These are phyloP conservation scores for Megalops cyprinoides DNA, from an alignment of 2,797 vertebrate genomes.

Conservation along the genomic window DNA sequence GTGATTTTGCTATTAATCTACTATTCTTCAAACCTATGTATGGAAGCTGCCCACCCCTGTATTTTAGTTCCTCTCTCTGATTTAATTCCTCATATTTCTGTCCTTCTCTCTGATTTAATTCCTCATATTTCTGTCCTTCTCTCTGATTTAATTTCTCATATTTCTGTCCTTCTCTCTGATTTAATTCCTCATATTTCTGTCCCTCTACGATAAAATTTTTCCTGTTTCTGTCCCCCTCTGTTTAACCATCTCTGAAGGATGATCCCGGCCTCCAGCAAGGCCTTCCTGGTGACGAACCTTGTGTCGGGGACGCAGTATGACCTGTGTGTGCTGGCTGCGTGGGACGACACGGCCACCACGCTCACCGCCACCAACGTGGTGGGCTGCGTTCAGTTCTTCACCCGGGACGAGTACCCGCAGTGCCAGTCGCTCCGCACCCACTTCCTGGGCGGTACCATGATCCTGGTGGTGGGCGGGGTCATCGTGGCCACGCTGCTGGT, in stretches of 20 bases:
- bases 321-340: conserved; percentile 90
- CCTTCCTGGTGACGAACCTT: conserved; percentile 89
- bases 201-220: conserved; percentile 22
- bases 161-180: background rate
- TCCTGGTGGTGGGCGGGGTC: conserved; percentile 90
- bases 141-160: background rate
- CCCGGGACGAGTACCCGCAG: conserved; percentile 84
- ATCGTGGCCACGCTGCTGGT: conserved; percentile 90
- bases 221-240: conserved; percentile 39
- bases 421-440: conserved; percentile 89
- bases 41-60: no score
- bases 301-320: conserved; percentile 90
- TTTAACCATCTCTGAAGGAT: conserved; percentile 72
- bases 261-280: conserved; percentile 90
- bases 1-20: background rate
- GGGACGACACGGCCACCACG: conserved; percentile 90
- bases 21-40: background rate
- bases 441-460: conserved; percentile 92
- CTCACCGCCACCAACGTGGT: conserved; percentile 92
- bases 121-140: no score
- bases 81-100: background rate
- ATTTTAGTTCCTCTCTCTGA: no score
- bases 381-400: conserved; percentile 90
- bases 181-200: background rate
- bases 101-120: background rate